Base-by-base conservation (phyloP, 2,797 vertebrate species). In the Psittacula derbiana region DNA sequence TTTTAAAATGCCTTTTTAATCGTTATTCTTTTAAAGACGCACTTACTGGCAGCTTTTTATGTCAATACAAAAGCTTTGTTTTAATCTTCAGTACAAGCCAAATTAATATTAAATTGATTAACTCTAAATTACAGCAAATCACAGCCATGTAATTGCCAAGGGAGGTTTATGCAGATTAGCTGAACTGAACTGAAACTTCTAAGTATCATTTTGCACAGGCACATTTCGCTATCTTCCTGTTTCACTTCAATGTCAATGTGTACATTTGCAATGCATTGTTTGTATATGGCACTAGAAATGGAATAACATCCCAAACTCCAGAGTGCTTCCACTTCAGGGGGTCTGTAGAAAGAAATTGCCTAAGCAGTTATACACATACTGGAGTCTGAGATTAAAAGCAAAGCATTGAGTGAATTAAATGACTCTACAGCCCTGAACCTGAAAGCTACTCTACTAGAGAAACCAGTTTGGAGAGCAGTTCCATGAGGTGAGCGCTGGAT, bases 281-380 rank as follows among this genome's bases (percentile, higher is more conserved):
- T 11, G 30, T 82, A 33, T 73, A 93, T 72, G 95, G 97, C 95
- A 96, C 92, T 76, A 90, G 86, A 93, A 93, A 90, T 86, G 84
- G 20, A 78, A 40, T 11, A 78, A 92, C 79, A 86, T 27, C 50
- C 6, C 85, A 41, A 40, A 90, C 73, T 85, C 79, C 86, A 61
- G 8, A 91, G 64, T 25, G 47, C 71, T 95, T 92, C 88, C 83
- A 49, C 73, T 83, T 67, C 40, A 71, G 50, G 92, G 80, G 16
- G 20, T 84, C 46, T 83, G 62, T 41, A 92, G 86, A 52, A 73
- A 88, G 38, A 86, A 95, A 90, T n/a, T 70, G 91, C 80, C 92
- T 72, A 36, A 95, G 89, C 24, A 58, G 88, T 88, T 90, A 87
- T 21, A 60, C 13, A 36, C 10, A 88, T 47, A 44, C n/a, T n/a